These are phyloP conservation scores for Samia ricini DNA, from an alignment of 1,140 invertebrate genomes.

Conservation along the genomic window DNA sequence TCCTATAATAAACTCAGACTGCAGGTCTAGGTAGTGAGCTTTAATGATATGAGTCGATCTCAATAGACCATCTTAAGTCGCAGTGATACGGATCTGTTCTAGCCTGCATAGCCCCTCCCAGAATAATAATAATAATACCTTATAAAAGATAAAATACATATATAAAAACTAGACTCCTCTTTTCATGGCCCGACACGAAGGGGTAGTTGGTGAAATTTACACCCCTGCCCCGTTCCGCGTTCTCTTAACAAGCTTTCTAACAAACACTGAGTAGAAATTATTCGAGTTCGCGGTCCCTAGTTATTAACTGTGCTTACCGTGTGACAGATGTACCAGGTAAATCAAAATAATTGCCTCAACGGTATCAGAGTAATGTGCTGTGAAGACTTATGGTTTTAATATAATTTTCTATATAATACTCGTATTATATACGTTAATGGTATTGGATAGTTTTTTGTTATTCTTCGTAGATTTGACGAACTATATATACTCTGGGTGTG, in stretches of 20 bases:
- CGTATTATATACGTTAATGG: too few species aligned
- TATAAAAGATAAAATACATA: too few species aligned
- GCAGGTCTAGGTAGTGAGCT: too few species aligned
- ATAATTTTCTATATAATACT: background rate
- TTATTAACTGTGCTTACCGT: slow-evolving; percentile 43
- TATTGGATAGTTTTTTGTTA: too few species aligned
- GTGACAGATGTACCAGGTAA: slow-evolving; percentile 3
- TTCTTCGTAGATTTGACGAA: too few species aligned
- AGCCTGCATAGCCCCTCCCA: too few species aligned
- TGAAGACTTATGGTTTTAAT: background rate
- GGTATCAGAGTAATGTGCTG: slow-evolving; percentile 3
- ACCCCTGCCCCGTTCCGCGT: slow-evolving; percentile 41
- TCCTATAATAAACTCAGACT: too few species aligned
- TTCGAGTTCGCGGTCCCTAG: slow-evolving; percentile 47
- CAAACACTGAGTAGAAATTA: slow-evolving; percentile 64
- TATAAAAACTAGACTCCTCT: background rate
- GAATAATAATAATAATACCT: too few species aligned
- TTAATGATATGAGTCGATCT: too few species aligned
- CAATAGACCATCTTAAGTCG: too few species aligned
- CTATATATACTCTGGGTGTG: too few species aligned
- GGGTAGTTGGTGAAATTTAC: slow-evolving; percentile 56
- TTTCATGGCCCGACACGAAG: slow-evolving; percentile 32
- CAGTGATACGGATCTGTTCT: too few species aligned
- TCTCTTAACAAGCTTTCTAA: slow-evolving; percentile 63
- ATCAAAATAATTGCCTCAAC: background rate